phyloP scores from a whole-genome alignment of 2,113 vertebrate species.

The Phalacrocorax carbo region DNA sequence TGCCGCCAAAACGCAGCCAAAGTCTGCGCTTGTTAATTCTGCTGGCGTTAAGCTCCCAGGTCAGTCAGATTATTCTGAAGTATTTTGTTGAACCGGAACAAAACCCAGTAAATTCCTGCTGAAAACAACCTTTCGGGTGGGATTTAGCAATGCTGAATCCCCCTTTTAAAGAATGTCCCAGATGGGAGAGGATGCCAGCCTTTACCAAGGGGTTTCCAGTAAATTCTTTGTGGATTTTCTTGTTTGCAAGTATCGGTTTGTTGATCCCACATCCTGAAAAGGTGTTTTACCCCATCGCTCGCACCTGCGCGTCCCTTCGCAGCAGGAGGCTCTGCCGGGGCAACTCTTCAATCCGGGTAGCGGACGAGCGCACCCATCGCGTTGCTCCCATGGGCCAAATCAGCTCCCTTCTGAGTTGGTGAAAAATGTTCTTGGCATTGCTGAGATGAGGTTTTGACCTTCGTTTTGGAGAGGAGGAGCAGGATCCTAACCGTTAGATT shows the following conservation, averaged over 20 bases:
- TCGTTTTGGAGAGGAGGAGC: not conserved
- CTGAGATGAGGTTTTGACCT: not conserved
- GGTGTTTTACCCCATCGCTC: not conserved
- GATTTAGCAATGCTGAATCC: not conserved
- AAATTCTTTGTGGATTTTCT: not conserved
- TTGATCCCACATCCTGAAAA: not conserved
- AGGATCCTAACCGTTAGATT: not conserved
- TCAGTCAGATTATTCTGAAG: not conserved
- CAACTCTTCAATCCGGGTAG: not conserved
- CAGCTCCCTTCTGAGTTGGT: not conserved
- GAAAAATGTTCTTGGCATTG: not conserved
- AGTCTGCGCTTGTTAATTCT: not conserved
- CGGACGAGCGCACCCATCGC: not conserved
- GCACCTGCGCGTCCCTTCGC: accelerated
- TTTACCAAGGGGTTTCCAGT: not conserved
- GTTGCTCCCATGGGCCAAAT: accelerated
- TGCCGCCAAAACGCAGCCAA: accelerated
- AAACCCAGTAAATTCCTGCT: not conserved
- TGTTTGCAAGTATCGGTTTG: not conserved
- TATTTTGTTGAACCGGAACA: not conserved
- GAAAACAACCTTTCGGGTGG: not conserved
- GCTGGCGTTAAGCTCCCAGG: not conserved
- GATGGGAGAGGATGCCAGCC: not conserved
- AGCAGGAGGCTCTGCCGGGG: not conserved
- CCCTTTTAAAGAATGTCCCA: not conserved